These are phyloP conservation scores for Diprion similis DNA, from an alignment of 1,140 invertebrate species.

Conservation along the genomic window DNA sequence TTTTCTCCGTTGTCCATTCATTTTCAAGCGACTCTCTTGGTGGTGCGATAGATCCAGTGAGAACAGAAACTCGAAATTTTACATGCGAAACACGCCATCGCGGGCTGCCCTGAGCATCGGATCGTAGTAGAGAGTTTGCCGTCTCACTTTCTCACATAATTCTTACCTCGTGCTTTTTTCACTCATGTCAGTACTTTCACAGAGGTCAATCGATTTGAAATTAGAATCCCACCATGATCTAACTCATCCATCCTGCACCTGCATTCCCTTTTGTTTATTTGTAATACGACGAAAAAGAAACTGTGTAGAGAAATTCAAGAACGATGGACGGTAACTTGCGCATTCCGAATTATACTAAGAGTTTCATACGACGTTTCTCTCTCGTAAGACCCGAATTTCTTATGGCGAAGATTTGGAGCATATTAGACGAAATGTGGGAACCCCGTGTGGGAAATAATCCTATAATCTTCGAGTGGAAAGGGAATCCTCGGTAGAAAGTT, in stretches of 20 bases:
- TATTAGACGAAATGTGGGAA: too few relatives aligned
- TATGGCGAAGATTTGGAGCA: too few relatives aligned
- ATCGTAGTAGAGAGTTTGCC: neutral
- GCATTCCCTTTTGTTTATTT: too few relatives aligned
- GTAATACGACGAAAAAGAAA: too few relatives aligned
- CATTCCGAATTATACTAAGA: neutral
- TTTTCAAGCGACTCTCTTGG: too few relatives aligned
- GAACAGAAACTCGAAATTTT: neutral
- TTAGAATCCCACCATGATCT: neutral
- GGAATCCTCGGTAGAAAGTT: neutral
- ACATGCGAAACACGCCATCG: neutral
- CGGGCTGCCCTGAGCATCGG: neutral
- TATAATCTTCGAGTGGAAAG: neutral
- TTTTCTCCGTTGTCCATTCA: too few relatives aligned
- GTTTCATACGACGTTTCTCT: neutral
- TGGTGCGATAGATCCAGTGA: neutral
- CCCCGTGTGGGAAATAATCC: too few relatives aligned
- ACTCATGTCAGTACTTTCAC: neutral
- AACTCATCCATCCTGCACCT: too few relatives aligned
- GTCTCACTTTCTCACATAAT: neutral
- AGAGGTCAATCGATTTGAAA: neutral
- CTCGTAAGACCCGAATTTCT: neutral
- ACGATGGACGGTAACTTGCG: neutral
- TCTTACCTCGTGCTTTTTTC: neutral
- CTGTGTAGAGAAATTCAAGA: too few relatives aligned